A percentile compares a stretch with the other conserved stretches of the same genome.
Evolutionary conservation across 2,113 vertebrate genomes (phyloP).

Genomic region (Mobula hypostoma): DNA sequence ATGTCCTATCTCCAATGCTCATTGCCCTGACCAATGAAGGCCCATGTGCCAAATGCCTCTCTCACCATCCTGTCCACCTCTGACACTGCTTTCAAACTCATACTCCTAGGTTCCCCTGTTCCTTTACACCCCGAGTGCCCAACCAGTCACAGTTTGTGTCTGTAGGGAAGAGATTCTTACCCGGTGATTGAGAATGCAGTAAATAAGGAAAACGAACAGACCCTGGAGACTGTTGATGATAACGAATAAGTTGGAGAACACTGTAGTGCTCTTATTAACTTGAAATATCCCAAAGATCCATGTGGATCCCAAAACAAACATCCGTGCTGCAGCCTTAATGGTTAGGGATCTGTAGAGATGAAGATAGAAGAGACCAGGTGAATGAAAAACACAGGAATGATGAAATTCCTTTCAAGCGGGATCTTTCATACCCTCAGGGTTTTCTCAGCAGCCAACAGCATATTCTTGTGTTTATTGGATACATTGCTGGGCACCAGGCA

Average conservation of each 20-base stretch:
- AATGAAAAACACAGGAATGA: neutral
- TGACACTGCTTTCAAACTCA: too few species aligned
- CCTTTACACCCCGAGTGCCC: too few species aligned
- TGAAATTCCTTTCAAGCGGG: neutral
- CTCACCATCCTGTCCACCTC: too few species aligned
- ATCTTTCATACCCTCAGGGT: neutral
- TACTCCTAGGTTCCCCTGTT: too few species aligned
- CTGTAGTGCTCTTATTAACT: neutral
- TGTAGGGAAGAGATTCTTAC: neutral
- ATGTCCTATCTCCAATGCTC: too few species aligned
- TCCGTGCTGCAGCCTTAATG: neutral
- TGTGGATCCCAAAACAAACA: neutral
- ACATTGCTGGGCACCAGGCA: too few species aligned
- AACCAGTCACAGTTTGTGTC: neutral
- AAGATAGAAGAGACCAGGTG: neutral
- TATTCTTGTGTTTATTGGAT: too few species aligned
- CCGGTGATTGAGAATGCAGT: neutral
- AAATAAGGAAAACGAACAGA: neutral
- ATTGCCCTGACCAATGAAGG: too few species aligned
- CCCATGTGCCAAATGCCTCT: too few species aligned
- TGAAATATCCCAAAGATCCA: neutral
- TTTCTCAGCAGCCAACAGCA: neutral
- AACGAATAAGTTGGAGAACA: neutral
- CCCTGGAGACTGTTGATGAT: neutral
- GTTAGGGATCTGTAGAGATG: neutral